Evolutionary conservation across 2,797 vertebrate genomes (phyloP), one percentile per base, ranked within the genome.

Genomic region (Crocidura indochinensis): DNA sequence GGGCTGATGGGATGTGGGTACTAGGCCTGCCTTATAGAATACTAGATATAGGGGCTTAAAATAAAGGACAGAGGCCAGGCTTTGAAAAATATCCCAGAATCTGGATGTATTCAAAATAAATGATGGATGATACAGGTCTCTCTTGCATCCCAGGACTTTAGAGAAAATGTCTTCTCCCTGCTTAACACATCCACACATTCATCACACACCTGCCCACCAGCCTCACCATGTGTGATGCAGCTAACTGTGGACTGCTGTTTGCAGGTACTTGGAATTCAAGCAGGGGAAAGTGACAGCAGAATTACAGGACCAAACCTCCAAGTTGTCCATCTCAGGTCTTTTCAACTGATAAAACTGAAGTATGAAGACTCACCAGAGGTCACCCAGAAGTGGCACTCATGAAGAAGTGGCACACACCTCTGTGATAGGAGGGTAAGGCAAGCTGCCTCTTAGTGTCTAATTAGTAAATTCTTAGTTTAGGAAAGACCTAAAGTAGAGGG

Each of bases 211-310:
- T 83, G 79, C 24, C 27, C 46, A 27, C 38, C 38, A 22, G 29
- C 11, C 60, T 5, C 26, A 46, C 8, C 2, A 1, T 51, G 73
- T 69, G 67, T 72, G 64, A 68, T 17, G 11, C 26, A 46, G 38
- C 12, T 22, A 73, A 19, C 46, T 14, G 3, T 10, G 44, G 20
- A 17, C 64, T 3, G n/a, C 10, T 68, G 3, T 0, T 1, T 46
- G 87, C 67, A 19, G n/a, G 5, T 44, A 38, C 67, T 87, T 74
- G 71, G 65, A 94, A 47, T 1, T 27, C 31, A 11, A 27, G 8
- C 12, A 0, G 7, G 2, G 5, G 1, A 24, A 49, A 26, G 12
- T 2, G 0, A 10, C 27, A 8, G 19, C 2, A 44, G 74, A 88
- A n/a, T 2, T 64, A 26, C 62, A 27, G 12, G 67, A 77, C n/a